Percentiles rank a stretch among this genome's conserved stretches.
Conservation (phyloP, 2,888 invertebrate genomes). For the Cartodere bifasciata region DNA sequence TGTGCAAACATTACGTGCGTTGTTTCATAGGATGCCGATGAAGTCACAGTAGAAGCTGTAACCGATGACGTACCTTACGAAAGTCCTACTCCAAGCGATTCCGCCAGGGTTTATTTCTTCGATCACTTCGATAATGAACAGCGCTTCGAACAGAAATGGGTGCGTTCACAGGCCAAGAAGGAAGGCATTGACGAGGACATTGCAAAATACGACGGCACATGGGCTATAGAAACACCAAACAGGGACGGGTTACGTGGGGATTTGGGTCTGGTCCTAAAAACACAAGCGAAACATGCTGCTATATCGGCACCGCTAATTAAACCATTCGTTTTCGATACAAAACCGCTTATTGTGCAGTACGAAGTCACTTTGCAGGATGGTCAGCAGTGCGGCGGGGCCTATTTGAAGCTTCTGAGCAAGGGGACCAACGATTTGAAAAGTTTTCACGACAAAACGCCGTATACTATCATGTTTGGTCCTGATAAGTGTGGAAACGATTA, state of each 20-base stretch:
- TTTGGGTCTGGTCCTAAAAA: conserved; percentile 76
- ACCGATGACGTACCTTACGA: conserved; percentile 45
- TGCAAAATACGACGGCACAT: conserved; percentile 87
- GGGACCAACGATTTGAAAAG: conserved; percentile 60
- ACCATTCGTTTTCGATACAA: conserved; percentile 72
- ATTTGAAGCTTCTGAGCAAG: conserved; percentile 81
- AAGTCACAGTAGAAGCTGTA: conserved; percentile 26
- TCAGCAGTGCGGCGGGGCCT: conserved; percentile 97
- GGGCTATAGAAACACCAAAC: conserved; percentile 63
- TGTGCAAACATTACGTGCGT: too few species aligned
- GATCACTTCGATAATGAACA: conserved; percentile 77
- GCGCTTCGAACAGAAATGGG: conserved; percentile 68
- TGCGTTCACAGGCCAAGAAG: conserved; percentile 82
- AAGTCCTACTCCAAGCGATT: conserved; percentile 53
- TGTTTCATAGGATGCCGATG: conserved; percentile 19
- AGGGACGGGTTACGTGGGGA: conserved; percentile 68
- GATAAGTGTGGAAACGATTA: conserved; percentile 97
- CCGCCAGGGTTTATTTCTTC: conserved; percentile 55
- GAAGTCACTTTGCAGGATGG: conserved; percentile 84
- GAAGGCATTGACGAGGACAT: conserved; percentile 76
- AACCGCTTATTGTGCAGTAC: conserved; percentile 84
- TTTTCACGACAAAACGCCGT: conserved; percentile 93
- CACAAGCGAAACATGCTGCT: conserved; percentile 94
- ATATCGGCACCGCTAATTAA: conserved; percentile 65
- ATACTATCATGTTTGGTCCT: conserved; percentile 99